Percentiles rank a stretch among this genome's conserved stretches.
These are phyloP conservation scores for Agrochola circellaris DNA, from an alignment of 2,888 invertebrate species.

Conservation along the genomic window DNA sequence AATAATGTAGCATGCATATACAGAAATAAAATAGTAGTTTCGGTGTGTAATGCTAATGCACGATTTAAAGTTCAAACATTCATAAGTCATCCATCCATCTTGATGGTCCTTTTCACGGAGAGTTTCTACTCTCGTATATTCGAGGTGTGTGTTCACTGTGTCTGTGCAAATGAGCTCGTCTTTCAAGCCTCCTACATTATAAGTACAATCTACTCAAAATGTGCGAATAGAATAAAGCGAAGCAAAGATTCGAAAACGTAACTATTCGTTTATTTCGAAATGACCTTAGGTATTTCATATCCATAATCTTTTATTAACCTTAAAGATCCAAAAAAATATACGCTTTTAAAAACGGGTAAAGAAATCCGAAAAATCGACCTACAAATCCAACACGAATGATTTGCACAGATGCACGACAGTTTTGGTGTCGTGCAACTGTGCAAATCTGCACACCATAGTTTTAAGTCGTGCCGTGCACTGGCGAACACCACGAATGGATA, in stretches of 20 bases:
- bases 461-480: not conserved
- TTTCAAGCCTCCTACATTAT: not conserved
- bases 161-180: too few relatives aligned
- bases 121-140: not conserved
- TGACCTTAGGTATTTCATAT: too few relatives aligned
- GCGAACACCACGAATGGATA: not conserved
- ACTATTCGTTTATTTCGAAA: not conserved
- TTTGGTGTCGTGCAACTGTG: not conserved
- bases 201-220: not conserved
- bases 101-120: not conserved
- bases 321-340: too few relatives aligned
- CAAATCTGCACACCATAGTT: not conserved
- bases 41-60: not conserved
- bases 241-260: not conserved
- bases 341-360: not conserved
- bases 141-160: not conserved
- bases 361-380: not conserved
- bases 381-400: not conserved
- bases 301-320: too few relatives aligned
- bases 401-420: not conserved
- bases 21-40: not conserved
- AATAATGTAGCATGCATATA: not conserved
- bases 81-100: not conserved
- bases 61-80: not conserved
- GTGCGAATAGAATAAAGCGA: not conserved